Percentiles rank a stretch among this genome's conserved stretches.
These are phyloP conservation scores for Dromius quadrimaculatus DNA, from an alignment of 2,888 invertebrate genomes.

Conservation along the genomic window DNA sequence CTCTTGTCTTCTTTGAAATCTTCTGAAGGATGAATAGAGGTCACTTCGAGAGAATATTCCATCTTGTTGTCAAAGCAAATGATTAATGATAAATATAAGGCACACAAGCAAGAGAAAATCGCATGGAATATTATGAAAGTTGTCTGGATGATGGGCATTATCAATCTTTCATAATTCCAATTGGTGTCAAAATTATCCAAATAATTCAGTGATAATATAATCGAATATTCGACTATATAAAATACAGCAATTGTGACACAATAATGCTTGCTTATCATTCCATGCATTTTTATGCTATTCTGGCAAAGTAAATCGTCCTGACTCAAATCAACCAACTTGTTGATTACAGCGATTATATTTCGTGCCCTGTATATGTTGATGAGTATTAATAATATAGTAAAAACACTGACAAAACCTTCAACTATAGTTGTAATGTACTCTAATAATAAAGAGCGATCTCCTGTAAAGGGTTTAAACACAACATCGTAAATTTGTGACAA, in stretches of 20 bases:
- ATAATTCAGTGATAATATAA: slow-evolving; percentile 58
- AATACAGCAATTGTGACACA: background rate
- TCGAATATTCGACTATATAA: slow-evolving; percentile 56
- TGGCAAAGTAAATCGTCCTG: slow-evolving; percentile 61
- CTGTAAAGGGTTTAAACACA: slow-evolving; percentile 18
- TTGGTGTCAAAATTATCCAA: slow-evolving; percentile 59
- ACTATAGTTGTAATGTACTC: slow-evolving; percentile 17
- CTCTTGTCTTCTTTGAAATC: slow-evolving; percentile 25
- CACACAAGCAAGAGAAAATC: slow-evolving; percentile 22
- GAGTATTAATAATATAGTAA: slow-evolving; percentile 58
- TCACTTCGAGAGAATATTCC: slow-evolving; percentile 61
- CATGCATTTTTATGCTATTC: slow-evolving; percentile 57
- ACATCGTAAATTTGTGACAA: slow-evolving; percentile 44
- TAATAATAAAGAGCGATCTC: slow-evolving; percentile 12
- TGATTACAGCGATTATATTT: slow-evolving; percentile 60
- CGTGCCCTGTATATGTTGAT: slow-evolving; percentile 58
- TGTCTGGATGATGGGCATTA: slow-evolving; percentile 60
- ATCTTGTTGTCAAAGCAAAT: slow-evolving; percentile 64
- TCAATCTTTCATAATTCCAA: slow-evolving; percentile 58
- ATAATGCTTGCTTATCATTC: background rate
- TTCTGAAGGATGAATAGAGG: slow-evolving; percentile 61
- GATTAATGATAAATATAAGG: slow-evolving; percentile 53
- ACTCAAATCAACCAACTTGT: slow-evolving; percentile 58
- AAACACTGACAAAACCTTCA: slow-evolving; percentile 52
- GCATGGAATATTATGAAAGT: slow-evolving; percentile 60